Base-by-base conservation (phyloP, 2,888 invertebrate genomes). In the Plagodis dolabraria region DNA sequence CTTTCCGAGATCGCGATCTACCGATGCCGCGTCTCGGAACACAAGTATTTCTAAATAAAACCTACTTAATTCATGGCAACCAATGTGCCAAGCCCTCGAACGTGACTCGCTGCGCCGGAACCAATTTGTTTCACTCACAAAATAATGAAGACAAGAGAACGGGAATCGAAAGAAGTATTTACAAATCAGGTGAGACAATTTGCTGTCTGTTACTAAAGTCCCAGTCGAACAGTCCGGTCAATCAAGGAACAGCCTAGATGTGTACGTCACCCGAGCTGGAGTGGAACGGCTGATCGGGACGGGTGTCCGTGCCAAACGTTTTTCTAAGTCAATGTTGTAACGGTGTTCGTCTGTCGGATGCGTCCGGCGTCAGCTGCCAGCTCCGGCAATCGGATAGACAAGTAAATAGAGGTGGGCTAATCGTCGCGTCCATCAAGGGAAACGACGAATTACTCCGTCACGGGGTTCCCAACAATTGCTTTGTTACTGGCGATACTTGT, bases 371-470 rank as follows among this genome's bases (percentile, higher is more conserved):
- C 91, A 90, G 91, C 89, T 92, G 92, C 89, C 92, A 88, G 84
- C 82, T 87, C 83, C 73, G 76, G 79, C 75, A 71, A 76, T 74
- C 76, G 76, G 89, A 89, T 83, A 83, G 92, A 92, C 92, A 92
- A 91, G 84, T 91, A 92, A 92, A 92, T 92, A 89, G 92, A 87
- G 86, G 83, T 82, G 74, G 82, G 80, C 85, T 92, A 92, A 92
- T 92, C 91, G 92, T 91, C 91, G 89, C 87, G 83, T 84, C 86
- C 79, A 83, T 83, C 72, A 83, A 87, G 89, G 92, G 92, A 92
- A 92, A 92, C 89, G 83, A 85, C 86, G 90, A 89, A 92, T 92
- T 92, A 92, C 89, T 80, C 75, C 82, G 89, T 92, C 91, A 90
- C 88, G 79, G 77, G 76, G 76, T 77, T 82, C 77, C 85, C 83